Percentiles rank a stretch among this genome's conserved stretches.
These are phyloP conservation scores for Sarotherodon lohbergeri DNA, from an alignment of 2,113 vertebrate species.

Conservation along the genomic window DNA sequence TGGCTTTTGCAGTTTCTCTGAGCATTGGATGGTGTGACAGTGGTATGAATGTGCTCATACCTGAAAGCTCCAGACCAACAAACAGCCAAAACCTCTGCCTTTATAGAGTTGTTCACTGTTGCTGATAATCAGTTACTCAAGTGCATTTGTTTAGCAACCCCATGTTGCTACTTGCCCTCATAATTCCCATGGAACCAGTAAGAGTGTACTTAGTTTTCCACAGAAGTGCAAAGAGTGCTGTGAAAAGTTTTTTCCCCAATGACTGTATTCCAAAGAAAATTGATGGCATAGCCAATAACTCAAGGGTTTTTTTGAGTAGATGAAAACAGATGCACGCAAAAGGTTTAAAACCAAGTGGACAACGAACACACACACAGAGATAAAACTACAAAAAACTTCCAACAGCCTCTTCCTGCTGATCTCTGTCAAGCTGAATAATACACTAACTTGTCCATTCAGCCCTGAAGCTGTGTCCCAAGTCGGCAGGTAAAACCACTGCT, in stretches of 20 bases:
- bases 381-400: not conserved
- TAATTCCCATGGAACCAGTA: not conserved
- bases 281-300: not conserved
- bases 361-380: not conserved
- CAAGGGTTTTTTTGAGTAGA: not conserved
- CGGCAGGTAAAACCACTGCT: conserved; percentile 24
- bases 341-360: not conserved
- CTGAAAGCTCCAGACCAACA: not conserved
- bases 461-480: not conserved
- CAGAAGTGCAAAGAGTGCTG: not conserved
- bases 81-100: not conserved
- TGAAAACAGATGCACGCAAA: not conserved
- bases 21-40: not conserved
- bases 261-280: not conserved
- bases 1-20: not conserved
- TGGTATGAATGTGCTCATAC: not conserved
- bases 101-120: not conserved
- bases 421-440: not conserved
- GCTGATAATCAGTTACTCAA: not conserved
- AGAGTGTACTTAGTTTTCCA: not conserved
- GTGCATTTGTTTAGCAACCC: not conserved
- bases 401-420: not conserved
- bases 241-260: not conserved
- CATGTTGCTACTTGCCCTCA: not conserved
- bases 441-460: not conserved